Evolutionary conservation across 2,797 vertebrate species (phyloP).

Genomic region (Salarias fasciatus): DNA sequence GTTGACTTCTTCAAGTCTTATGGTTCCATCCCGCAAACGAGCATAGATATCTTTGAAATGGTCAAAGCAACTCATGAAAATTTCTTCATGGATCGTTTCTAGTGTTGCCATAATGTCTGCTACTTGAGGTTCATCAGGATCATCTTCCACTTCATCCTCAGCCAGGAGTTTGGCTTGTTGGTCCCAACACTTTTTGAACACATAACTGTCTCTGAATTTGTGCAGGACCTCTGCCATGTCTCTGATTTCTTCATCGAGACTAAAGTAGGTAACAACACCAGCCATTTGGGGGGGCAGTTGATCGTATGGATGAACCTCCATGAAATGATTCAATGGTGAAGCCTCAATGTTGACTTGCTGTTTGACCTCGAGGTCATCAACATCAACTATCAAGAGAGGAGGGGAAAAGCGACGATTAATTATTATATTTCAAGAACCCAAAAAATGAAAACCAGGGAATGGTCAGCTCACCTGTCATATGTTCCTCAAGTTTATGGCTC

Average conservation of each 20-base stretch:
- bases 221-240: slow-evolving; percentile 73
- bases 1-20: slow-evolving; percentile 84
- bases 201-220: slow-evolving; percentile 79
- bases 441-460: too few relatives aligned
- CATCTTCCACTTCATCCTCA: rapidly evolving
- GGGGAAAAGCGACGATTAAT: neutral
- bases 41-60: slow-evolving; percentile 75
- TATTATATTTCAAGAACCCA: slow-evolving; percentile 1
- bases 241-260: slow-evolving; percentile 72
- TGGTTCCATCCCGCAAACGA: slow-evolving; percentile 80
- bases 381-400: slow-evolving; percentile 71
- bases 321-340: slow-evolving; percentile 66
- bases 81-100: slow-evolving; percentile 9
- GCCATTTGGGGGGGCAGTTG: slow-evolving; percentile 24
- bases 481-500: slow-evolving; percentile 80
- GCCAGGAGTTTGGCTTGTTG: slow-evolving; percentile 58
- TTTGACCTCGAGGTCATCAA: slow-evolving; percentile 65
- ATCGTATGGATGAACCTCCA: slow-evolving; percentile 68
- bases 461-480: slow-evolving; percentile 81
- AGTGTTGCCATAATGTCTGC: slow-evolving; percentile 37
- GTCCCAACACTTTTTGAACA: slow-evolving; percentile 88
- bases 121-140: neutral
- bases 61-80: slow-evolving; percentile 77
- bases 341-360: slow-evolving; percentile 69
- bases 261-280: slow-evolving; percentile 77